Base-by-base conservation (phyloP, 2,113 vertebrate genomes). In the Phaethon lepturus region DNA sequence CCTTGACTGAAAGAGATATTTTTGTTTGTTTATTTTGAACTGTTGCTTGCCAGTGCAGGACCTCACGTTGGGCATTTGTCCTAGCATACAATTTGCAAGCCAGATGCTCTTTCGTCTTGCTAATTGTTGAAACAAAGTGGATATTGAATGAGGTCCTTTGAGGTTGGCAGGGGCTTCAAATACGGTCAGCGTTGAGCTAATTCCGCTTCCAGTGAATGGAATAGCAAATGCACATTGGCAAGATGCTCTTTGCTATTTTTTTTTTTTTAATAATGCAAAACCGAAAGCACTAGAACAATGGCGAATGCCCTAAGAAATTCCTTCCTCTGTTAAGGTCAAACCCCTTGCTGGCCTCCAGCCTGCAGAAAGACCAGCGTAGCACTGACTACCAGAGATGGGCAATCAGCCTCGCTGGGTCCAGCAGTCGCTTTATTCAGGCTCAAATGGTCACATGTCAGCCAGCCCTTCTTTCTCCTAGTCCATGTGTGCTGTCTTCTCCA, bases 1-100 rank as follows among this genome's bases (percentile, higher is more conserved):
- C 91, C 77, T 67, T 31, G 53, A 96, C 75, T 84, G 72, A 80
- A 96, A 86, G 72, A n/a, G 75, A 47, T 62, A 55, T 88, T 88
- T 64, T 33, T 87, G 59, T 90, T 92, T 96, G 92, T 93, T 92
- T 95, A 68, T 71, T 93, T 82, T 83, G 79, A 91, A 77, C 82
- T 56, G 88, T 24, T 80, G 86, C 83, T 94, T 95, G 95, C 96
- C 94, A 96, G 79, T 73, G 49, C 83, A 92, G 83, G 91, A 97
- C 89, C 80, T 86, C 93, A 74, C 38, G 5, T 75, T 23, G 88
- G 88, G 86, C 91, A 92, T 77, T 69, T 88, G 86, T 86, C 94
- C 93, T 96, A 66, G 71, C 59, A 28, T 2, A 86, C 86, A 86
- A 69, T 91, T 95, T 92, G 76, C 38, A 83, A 24, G 86, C 88